A percentile compares a stretch with the other conserved stretches of the same genome.
Evolutionary conservation across 2,888 invertebrate species (phyloP).

Genomic region (Amiota mariae): DNA sequence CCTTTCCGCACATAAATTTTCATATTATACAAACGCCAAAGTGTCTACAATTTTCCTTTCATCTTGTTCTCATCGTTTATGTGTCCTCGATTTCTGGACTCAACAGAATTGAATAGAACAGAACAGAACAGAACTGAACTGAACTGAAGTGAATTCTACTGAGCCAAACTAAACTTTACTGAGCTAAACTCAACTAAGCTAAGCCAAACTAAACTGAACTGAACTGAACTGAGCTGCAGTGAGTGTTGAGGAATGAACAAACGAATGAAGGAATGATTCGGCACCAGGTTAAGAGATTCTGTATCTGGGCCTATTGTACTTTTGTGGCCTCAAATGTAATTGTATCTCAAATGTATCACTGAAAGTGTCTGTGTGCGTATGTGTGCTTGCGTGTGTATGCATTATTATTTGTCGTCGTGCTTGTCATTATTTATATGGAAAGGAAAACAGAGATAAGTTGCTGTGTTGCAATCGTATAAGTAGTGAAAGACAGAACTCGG

Average conservation of each 20-base stretch:
- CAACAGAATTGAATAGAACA: neutral
- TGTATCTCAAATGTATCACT: conserved; percentile 18
- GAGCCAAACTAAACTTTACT: no score
- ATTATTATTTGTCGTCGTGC: conserved; percentile 70
- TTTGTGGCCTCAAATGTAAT: conserved; percentile 15
- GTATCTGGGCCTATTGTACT: conserved; percentile 27
- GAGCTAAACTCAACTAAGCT: no score
- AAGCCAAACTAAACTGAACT: no score
- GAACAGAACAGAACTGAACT: no score
- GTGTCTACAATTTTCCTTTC: conserved; percentile 38
- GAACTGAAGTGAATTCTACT: no score
- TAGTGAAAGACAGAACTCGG: conserved; percentile 16
- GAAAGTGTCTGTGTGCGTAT: conserved; percentile 40
- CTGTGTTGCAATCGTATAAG: conserved; percentile 25
- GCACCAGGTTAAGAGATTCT: neutral
- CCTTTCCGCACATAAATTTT: conserved; percentile 71
- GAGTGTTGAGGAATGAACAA: no score
- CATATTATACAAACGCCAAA: conserved; percentile 58
- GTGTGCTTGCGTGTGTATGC: conserved; percentile 41
- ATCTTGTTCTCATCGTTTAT: conserved; percentile 53
- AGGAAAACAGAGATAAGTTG: conserved; percentile 49
- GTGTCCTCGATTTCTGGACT: conserved; percentile 41
- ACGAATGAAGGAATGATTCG: no score
- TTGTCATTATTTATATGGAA: conserved; percentile 69
- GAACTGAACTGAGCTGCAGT: no score